phyloP scores from a whole-genome alignment of 2,888 invertebrate genomes.

The Rhimphoctona megacephalus region DNA sequence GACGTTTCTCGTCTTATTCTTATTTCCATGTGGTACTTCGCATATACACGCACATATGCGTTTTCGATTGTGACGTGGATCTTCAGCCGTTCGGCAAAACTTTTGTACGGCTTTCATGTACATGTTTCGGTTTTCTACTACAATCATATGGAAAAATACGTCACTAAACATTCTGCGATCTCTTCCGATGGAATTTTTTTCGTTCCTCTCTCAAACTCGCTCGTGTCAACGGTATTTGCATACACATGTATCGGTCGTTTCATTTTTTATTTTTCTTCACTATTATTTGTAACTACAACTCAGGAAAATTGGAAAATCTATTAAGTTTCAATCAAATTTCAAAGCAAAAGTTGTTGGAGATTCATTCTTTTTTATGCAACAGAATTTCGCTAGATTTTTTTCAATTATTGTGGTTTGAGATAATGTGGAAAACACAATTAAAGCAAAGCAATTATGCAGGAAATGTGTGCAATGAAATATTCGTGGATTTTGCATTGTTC shows the following conservation, averaged over 20 bases:
- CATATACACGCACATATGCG: neutral
- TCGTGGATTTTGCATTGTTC: neutral
- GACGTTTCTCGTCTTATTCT: slow-evolving; percentile 49
- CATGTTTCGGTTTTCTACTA: neutral
- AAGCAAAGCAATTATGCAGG: neutral
- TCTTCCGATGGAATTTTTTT: slow-evolving; percentile 54
- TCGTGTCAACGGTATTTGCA: neutral
- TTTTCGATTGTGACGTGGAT: neutral
- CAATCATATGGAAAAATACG: slow-evolving; percentile 38
- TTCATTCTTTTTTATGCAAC: neutral
- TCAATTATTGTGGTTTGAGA: neutral
- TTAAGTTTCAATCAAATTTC: neutral
- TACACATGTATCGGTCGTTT: neutral
- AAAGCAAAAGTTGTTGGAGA: neutral
- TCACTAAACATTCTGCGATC: slow-evolving; percentile 55
- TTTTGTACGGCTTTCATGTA: slow-evolving; percentile 26
- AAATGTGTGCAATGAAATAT: neutral
- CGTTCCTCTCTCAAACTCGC: slow-evolving; percentile 52
- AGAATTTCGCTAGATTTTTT: neutral
- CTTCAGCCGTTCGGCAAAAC: slow-evolving; percentile 45
- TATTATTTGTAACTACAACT: too few relatives aligned
- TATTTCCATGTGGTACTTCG: slow-evolving; percentile 45
- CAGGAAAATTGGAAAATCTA: neutral
- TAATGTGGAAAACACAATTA: neutral
- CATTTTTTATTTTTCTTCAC: neutral